A percentile compares a stretch with the other conserved stretches of the same genome.
These are phyloP conservation scores for Tenthredo distinguenda DNA, from an alignment of 2,888 invertebrate genomes.

Conservation along the genomic window DNA sequence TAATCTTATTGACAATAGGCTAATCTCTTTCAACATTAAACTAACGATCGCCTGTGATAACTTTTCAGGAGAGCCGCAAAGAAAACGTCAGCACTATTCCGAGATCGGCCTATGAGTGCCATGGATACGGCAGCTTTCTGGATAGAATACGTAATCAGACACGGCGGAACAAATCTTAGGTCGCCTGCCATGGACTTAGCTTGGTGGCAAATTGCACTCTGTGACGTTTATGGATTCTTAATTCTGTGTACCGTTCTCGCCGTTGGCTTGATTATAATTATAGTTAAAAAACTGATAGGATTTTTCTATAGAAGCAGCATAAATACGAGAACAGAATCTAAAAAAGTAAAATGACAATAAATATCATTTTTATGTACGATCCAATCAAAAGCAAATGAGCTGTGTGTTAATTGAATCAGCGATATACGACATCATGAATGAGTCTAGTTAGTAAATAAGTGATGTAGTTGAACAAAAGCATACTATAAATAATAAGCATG, in stretches of 20 bases:
- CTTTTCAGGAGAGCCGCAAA: slow-evolving; percentile 57
- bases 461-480: not conserved
- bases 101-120: slow-evolving; percentile 33
- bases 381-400: not conserved
- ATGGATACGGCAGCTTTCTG: slow-evolving; percentile 26
- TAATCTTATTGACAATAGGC: not conserved
- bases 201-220: slow-evolving; percentile 38
- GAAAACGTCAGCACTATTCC: not conserved
- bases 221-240: slow-evolving; percentile 14
- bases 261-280: not conserved
- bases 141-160: slow-evolving; percentile 38
- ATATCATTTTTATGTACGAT: not conserved
- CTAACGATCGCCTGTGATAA: not conserved
- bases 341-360: not conserved
- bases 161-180: slow-evolving; percentile 18
- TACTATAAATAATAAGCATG: not conserved
- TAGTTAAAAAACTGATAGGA: not conserved
- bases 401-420: not conserved
- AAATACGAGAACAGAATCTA: not conserved
- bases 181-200: slow-evolving; percentile 28
- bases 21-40: not conserved
- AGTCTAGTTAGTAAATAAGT: not conserved
- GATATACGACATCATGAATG: not conserved
- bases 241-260: not conserved
- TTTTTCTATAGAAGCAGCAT: not conserved